Base-by-base conservation (phyloP, 2,797 vertebrate species). In the Hippoglossus hippoglossus region DNA sequence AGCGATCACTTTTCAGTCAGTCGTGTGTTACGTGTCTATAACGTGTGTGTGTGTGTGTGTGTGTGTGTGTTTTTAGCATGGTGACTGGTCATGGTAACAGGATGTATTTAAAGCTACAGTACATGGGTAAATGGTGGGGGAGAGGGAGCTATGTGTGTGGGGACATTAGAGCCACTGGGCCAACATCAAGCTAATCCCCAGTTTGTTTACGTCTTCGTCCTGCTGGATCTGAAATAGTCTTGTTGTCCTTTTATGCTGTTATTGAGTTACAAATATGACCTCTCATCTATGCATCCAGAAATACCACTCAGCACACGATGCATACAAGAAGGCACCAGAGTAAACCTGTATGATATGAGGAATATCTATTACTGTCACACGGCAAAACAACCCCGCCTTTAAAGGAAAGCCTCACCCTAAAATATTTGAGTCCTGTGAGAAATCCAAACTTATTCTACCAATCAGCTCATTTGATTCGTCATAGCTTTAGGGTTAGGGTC, bases 51-150 rank as follows among this genome's bases (percentile, higher is more conserved):
- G 31, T 34, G 31, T 34, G 9, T 34, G 31, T 34, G 2, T 44
- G 12, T 46, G 15, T 58, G 28, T 67, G 19, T 67, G n/a, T 52
- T 39, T 73, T 64, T 53, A 64, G 57, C 47, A 49, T 13, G 9
- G 36, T 18, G 64, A 5, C 19, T 61, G 49, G 19, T 46, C 60
- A 44, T 52, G 34, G 73, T 36, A 21, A 56, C 12, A 55, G 47
- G 47, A 21, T 57, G 51, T 67, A 72, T 83, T 83, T 85, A 67
- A 75, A 71, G 66, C 10, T 28, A 55, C 67, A 26, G 63, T 18
- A n/a, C 56, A 55, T 44, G 13, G 24, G 5, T 18, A 1, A 11
- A 49, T 2, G 36, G 18, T 53, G 41, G 34, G 67, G 62, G 54
- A 59, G 31, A 2, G 19, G 51, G 22, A 79, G 68, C 54, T 51